phyloP scores from a whole-genome alignment of 92 coral and sea anemone genomes.

The Zoanthus sansibaricus region DNA sequence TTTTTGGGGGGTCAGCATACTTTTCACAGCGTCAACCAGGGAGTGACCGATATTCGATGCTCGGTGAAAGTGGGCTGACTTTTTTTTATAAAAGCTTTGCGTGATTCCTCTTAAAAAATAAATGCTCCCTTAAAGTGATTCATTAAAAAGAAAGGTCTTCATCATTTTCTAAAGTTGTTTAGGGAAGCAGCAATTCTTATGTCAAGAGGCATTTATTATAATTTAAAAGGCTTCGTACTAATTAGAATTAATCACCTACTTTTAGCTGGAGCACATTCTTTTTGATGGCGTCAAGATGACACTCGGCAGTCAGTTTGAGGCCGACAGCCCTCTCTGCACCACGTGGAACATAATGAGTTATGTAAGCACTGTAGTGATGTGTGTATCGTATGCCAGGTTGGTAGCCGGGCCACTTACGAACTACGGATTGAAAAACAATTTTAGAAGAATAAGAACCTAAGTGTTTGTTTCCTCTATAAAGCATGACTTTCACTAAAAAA shows the following conservation, averaged over 20 bases:
- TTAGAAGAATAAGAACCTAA: not conserved
- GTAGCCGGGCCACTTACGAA: constrained; percentile 59
- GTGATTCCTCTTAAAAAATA: too few species aligned
- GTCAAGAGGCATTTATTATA: not conserved
- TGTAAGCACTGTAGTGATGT: constrained; percentile 67
- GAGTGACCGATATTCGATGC: too few species aligned
- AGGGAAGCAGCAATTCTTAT: too few species aligned
- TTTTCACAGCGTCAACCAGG: not conserved
- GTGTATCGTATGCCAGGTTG: constrained; percentile 70
- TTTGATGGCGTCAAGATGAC: constrained; percentile 67
- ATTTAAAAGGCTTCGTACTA: not conserved
- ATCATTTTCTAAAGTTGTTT: too few species aligned
- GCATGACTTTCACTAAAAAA: too few species aligned
- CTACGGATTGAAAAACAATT: not conserved
- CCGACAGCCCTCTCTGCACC: constrained; percentile 78
- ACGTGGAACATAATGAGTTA: constrained; percentile 77
- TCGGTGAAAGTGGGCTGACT: too few species aligned
- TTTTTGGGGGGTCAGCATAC: not conserved
- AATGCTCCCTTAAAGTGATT: too few species aligned
- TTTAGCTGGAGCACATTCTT: constrained; percentile 56
- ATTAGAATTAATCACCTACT: constrained; percentile 59
- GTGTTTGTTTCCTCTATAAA: too few species aligned
- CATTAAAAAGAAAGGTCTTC: too few species aligned
- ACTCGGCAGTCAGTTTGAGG: constrained; percentile 67
- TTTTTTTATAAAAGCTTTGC: too few species aligned